Evolutionary conservation across 2,113 vertebrate genomes (phyloP), one percentile per base, ranked within the genome.

Genomic region (Dromiciops gliroides): DNA sequence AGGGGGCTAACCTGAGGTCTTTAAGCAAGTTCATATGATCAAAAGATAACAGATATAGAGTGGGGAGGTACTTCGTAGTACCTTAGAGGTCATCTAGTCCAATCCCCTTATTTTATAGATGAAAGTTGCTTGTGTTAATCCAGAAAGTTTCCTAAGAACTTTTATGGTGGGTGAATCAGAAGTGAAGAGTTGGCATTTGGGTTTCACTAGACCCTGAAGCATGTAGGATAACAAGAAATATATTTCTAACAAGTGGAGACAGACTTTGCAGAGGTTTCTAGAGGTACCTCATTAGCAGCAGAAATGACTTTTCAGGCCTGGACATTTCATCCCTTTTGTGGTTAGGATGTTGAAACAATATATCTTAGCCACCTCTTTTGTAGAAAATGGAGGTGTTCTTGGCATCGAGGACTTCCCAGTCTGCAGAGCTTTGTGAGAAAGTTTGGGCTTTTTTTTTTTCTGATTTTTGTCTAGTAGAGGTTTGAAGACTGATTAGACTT

Each of bases 401-500:
- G 75, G 44, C 47, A 75, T 26, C 28, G 31, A 53, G 48, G n/a
- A 6, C 53, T 89, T 52, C 90, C 92, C 48, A n/a, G 48, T 51
- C 56, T 7, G 37, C 7, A 90, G 28, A 47, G 8, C 44, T 8
- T 50, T 51, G 16, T 5, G 0, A 83, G 28, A 51, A 16, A 19
- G 22, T 88, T 91, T 89, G 91, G n/a, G 89, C 91, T 44, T 9
- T 50, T 51, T 16, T 90, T 12, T 75, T 49, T n/a, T 25, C 49
- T 31, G 11, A 31, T 48, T 47, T 94, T 26, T 31, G 16, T 0
- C 25, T 49, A 24, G 49, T 50, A 49, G 31, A 5, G 3, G 6
- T 92, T 94, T 90, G 95, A 75, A 95, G 88, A 96, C 31, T 91
- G 88, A 44, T 90, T 96, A 94, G 95, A 95, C 90, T 91, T 93